Evolutionary conservation across 2,888 invertebrate genomes (phyloP), one percentile per base, ranked within the genome.

Genomic region (Noctua janthe): DNA sequence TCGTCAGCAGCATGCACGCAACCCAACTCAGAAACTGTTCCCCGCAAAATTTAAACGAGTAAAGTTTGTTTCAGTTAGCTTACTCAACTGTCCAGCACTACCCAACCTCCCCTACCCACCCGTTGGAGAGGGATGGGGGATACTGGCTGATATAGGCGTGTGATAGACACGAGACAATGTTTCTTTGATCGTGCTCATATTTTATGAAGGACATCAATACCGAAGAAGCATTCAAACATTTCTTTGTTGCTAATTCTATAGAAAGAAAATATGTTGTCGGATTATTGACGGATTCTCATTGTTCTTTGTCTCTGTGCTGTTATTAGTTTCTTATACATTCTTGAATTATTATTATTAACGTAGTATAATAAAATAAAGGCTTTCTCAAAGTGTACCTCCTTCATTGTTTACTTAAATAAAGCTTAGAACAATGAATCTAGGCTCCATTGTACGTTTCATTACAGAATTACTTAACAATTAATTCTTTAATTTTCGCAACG

Each of bases 11-110:
- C 93, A 93, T 94, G 93, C 94, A 95, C 95, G 95, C 94, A 94
- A 94, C 92, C 91, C 89, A 91, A 94, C 93, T 93, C 91, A 78
- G 93, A 91, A 94, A 94, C 94, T 90, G 92, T 93, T 94, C 89
- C 85, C 95, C 95, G 95, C 96, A 96, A 96, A 96, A 95, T 96
- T 97, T 96, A 96, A 97, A 97, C 96, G 97, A 97, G 97, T 95
- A 96, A 97, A 97, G 95, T 97, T 97, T 94, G 95, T 94, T 94
- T 95, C 93, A 94, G 95, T 95, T 94, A 93, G 95, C 94, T 95
- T 94, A 93, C 94, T 94, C 94, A 92, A 95, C 94, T 95, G 96
- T 95, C 96, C 95, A 93, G 92, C 90, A 88, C 87, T 81, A 91
- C 91, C 91, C 89, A 82, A 81, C 81, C 85, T 86, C 89, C 87